Evolutionary conservation across 2,113 vertebrate species (phyloP).

Genomic region (Balaenoptera acutorostrata): DNA sequence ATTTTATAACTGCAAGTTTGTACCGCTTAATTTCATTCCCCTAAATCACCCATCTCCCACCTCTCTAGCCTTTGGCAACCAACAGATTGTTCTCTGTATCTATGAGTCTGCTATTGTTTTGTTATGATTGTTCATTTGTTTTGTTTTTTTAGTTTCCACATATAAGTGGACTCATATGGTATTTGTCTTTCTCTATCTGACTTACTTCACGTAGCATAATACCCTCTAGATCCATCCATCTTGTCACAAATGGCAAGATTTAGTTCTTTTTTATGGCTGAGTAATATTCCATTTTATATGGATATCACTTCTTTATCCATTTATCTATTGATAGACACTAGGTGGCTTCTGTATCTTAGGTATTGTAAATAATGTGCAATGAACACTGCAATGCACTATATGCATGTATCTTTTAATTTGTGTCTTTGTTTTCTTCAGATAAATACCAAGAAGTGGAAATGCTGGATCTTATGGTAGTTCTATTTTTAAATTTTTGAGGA

Average conservation of each 20-base stretch:
- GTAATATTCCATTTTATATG: neutral
- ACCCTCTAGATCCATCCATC: neutral
- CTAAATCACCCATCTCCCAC: neutral
- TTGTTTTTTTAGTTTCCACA: neutral
- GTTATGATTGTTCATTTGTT: neutral
- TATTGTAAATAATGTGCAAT: neutral
- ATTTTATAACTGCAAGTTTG: neutral
- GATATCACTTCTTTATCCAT: neutral
- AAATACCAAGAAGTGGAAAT: neutral
- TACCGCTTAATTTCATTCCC: neutral
- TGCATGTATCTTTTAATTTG: neutral
- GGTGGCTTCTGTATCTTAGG: neutral
- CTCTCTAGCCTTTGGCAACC: neutral
- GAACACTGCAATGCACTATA: neutral
- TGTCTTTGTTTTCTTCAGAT: neutral
- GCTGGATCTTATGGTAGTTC: neutral
- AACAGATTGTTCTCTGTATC: neutral
- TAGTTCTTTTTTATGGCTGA: neutral
- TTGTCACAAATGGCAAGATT: neutral
- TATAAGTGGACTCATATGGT: neutral
- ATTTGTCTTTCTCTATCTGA: neutral
- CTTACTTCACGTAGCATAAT: neutral
- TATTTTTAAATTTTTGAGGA: neutral
- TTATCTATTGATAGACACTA: neutral
- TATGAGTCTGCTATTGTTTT: neutral